Evolutionary conservation across 2,113 vertebrate genomes (phyloP), one percentile per base, ranked within the genome.

Genomic region (Pavo muticus): DNA sequence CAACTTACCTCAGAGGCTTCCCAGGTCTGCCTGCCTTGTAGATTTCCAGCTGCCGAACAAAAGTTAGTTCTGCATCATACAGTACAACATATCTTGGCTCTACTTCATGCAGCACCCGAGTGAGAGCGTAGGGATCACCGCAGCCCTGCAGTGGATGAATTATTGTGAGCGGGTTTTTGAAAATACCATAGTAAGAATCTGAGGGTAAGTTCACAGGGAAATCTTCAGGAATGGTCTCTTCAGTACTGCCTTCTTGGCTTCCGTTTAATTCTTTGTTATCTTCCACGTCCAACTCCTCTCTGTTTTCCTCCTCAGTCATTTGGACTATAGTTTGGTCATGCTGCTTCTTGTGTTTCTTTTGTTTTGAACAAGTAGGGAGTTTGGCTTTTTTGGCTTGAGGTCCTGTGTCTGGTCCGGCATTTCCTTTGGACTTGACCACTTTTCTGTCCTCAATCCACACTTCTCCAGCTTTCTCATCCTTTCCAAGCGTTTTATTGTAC

Each of bases 31-130:
- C 98, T 8, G 99, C 99, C 96, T 99, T 99, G 96, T 99, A 99
- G 88, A 99, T 96, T 94, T 99, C 99, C 93, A 99, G 98, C 97
- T 99, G 99, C 12, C 99, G 98, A 5, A 99, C 99, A 19, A 99
- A 99, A 6, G 98, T 98, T 19, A 99, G 95, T 14, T 99, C 99
- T 1, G 99, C 98, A 3, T 99, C 99, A 1, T 99, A 99, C 7
- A 99, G 77, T 32, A 99, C 98, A 30, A 99, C 98, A 0, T 99
- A 99, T 94, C 98, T 97, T 9, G 99, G 99, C 32, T 99, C 99
- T 23, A 99, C 97, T 84, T 99, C 99, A 0, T 98, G 98, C 74
- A 99, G 97, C 6, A 99, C 98, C 23, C 99, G 97, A 0, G 99
- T 99, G 87, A 99, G 96, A 0, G 98, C 98, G 5, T 99, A 99